Base-by-base conservation (phyloP, 2,888 invertebrate species). In the Trachelus tabidus region DNA sequence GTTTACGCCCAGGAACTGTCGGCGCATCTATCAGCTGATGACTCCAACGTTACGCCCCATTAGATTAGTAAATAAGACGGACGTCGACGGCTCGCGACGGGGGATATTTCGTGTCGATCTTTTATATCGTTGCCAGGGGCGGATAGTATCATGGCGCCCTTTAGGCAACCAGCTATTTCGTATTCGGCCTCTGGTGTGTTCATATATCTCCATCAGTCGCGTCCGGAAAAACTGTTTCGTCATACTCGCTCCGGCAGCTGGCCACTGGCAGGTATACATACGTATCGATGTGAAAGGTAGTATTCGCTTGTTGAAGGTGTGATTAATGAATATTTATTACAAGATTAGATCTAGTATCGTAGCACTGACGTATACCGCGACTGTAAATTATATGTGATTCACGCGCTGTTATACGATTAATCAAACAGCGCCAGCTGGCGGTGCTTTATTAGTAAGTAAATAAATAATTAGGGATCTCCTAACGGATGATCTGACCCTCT, bases 21-120 rank as follows among this genome's bases (percentile, higher is more conserved):
- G 80, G 79, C 83, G 81, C 83, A 83, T 87, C 86, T 85, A 87
- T 87, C 86, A 85, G 86, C 84, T 82, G 86, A 87, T 87, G 87
- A 87, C 86, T 86, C 82, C 83, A 85, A 81, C 82, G 86, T 86
- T 86, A 85, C 84, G 84, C 85, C 83, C 87, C 86, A 86, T 87
- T 86, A 86, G 81, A 81, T 82, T 82, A 81, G 85, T 84, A 87
- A 87, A 87, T 87, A 87, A 56, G 56, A 56, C 56, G 56, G 56
- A 56, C 56, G 56, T 56, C 56, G 56, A 56, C 23, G 56, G 15
- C 2, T 56, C 56, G 23, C 23, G 23, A 56, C 23, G 23, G 56
- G 56, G 23, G 56, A 56, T 56, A 56, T 56, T 56, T 56, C 56
- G 56, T 56, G 56, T 23, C 56, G 56, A 56, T 56, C 9, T 15